Conservation (phyloP, 2,888 invertebrate genomes). For the Craniophora ligustri region DNA sequence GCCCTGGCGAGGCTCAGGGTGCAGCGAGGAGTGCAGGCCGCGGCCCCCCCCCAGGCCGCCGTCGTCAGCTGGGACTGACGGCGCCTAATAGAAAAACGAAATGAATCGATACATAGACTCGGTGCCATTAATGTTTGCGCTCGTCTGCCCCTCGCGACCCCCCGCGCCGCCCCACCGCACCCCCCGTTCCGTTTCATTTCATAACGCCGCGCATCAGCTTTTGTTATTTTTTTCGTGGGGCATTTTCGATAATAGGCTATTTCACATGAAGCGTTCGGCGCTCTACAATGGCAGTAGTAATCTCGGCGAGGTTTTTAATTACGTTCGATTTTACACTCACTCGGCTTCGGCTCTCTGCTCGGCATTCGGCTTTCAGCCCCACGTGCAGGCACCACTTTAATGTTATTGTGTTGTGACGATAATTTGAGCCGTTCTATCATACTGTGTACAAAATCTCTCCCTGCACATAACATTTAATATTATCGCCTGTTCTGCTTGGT, state of each 20-base stretch:
- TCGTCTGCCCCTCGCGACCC: conserved; percentile 32
- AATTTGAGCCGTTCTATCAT: conserved; percentile 38
- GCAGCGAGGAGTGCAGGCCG: not conserved
- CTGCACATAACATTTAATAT: conserved; percentile 48
- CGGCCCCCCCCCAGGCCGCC: conserved; percentile 26
- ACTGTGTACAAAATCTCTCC: conserved; percentile 23
- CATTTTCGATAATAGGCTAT: conserved; percentile 63
- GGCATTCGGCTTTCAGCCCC: conserved; percentile 27
- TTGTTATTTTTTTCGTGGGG: conserved; percentile 57
- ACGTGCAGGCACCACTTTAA: conserved; percentile 29
- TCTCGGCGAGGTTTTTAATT: conserved; percentile 61
- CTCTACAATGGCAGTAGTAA: conserved; percentile 53
- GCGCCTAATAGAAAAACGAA: conserved; percentile 66
- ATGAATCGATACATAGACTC: conserved; percentile 60
- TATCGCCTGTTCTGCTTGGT: conserved; percentile 43
- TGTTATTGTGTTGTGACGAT: conserved; percentile 44
- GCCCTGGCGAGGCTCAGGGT: conserved; percentile 10
- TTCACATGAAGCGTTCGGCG: conserved; percentile 56
- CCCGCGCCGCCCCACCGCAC: conserved; percentile 6
- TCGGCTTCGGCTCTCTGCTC: conserved; percentile 18
- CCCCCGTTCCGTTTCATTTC: conserved; percentile 57
- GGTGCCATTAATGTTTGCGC: conserved; percentile 53
- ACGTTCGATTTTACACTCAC: conserved; percentile 51
- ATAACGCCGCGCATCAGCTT: conserved; percentile 52
- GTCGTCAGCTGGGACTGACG: conserved; percentile 72